Base-by-base conservation (phyloP, 2,113 vertebrate genomes). In the Indri indri region DNA sequence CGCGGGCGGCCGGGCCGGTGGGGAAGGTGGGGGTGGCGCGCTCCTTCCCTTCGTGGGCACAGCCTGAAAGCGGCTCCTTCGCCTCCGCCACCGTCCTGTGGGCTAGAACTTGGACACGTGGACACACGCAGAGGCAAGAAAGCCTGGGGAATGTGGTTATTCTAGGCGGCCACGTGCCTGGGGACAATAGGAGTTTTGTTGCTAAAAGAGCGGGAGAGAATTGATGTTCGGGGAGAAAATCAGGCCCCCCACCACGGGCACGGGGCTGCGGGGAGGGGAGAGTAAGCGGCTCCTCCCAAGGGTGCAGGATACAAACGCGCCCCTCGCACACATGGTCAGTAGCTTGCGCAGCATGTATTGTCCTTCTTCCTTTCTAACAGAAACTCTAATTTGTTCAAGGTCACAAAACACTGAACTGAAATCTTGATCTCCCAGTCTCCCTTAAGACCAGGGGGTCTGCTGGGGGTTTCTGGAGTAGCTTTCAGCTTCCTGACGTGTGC, bases 201-300 rank as follows among this genome's bases (percentile, higher is more conserved):
- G 16, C 32, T n/a, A 20, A 20, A 57, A 68, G 45, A 32, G 23
- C 23, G 12, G 40, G 20, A 14, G 30, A 34, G 76, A 32, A 9
- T 34, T 2, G 32, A 8, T 16, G 8, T 23, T 2, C n/a, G 54
- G 63, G 54, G 37, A 57, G 20, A 13, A 40, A 16, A n/a, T 3
- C 0, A 9, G n/a, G 40, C 0, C 34, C n/a, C 32, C 63, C 8
- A 4, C 17, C 57, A 1, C 0, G 23, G 25, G 25, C 5, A 0
- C 0, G 8, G 65, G 6, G 57, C 34, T 50, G 20, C 3, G 16
- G 1, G 3, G 45, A 4, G 52, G 37, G 32, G 17, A 6, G 63
- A 17, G 12, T 0, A 4, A 66, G 42, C 80, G 68, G 30, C 42
- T 5, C 30, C 12, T 32, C 11, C 42, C 16, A 0, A 57, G 59